Conservation (phyloP, 2,888 invertebrate species). For the Adelphocoris suturalis region DNA sequence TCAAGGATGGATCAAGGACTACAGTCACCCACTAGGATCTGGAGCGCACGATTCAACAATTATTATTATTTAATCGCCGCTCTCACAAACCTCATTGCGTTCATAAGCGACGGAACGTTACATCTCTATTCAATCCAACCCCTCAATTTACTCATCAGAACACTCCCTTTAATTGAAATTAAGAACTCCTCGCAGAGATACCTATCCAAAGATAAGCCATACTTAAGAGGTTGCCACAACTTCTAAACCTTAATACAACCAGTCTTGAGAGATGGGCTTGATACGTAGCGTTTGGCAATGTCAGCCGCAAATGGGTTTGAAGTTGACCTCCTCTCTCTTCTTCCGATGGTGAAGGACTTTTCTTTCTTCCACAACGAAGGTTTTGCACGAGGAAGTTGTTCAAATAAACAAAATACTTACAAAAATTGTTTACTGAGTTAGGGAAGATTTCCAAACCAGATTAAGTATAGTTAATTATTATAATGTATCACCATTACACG, state of each 20-base stretch:
- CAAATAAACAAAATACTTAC: no score
- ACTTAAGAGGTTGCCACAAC: background rate
- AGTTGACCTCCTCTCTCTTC: slow-evolving; percentile 1
- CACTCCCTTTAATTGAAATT: slow-evolving; percentile 14
- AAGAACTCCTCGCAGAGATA: background rate
- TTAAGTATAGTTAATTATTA: no score
- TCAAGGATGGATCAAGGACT: slow-evolving; percentile 60
- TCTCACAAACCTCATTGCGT: background rate
- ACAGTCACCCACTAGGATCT: background rate
- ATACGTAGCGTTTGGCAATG: slow-evolving; percentile 6
- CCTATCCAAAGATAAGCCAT: background rate
- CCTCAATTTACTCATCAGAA: slow-evolving; percentile 6
- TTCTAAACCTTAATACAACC: background rate
- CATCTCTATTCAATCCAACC: slow-evolving; percentile 2
- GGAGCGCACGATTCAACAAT: slow-evolving; percentile 26
- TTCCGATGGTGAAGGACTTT: slow-evolving; percentile 6
- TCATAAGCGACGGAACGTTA: slow-evolving; percentile 3
- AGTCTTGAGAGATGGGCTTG: background rate
- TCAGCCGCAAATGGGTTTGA: background rate
- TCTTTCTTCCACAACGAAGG: background rate
- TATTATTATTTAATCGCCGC: slow-evolving; percentile 21
- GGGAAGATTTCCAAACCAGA: no score
- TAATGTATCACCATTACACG: no score
- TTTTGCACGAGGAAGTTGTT: no score
- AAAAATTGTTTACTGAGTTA: no score